Conservation (phyloP, 2,797 vertebrate species). For the Halcyon smyrnensis region DNA sequence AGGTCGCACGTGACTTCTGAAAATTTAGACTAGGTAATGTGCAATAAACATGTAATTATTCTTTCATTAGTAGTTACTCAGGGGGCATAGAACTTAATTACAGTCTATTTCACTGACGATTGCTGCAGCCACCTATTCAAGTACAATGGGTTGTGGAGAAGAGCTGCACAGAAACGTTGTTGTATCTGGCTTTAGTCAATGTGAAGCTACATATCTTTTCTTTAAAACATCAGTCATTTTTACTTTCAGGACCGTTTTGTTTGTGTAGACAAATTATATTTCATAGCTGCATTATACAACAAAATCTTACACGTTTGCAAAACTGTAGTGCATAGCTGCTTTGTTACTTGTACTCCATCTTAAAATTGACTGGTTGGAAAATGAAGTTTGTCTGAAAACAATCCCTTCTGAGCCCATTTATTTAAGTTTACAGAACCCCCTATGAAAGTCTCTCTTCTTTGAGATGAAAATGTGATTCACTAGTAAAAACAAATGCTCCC, state of each 20-base stretch:
- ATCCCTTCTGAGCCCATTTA: conserved; percentile 44
- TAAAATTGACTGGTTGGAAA: conserved; percentile 62
- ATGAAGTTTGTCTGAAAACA: conserved; percentile 66
- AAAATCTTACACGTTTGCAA: conserved; percentile 45
- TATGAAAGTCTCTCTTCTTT: conserved; percentile 7
- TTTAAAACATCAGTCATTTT: conserved; percentile 13
- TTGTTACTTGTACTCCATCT: conserved; percentile 31
- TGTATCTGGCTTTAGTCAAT: not conserved
- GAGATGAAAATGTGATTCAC: conserved; percentile 23
- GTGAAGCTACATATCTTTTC: not conserved
- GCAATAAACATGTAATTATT: not conserved
- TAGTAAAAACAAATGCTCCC: conserved; percentile 35
- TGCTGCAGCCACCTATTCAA: not conserved
- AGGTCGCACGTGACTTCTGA: not conserved
- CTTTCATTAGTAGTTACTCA: not conserved
- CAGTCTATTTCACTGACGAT: not conserved
- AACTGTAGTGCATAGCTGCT: conserved; percentile 37
- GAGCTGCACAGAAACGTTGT: not conserved
- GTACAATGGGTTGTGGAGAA: not conserved
- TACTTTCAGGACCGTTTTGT: conserved; percentile 41
- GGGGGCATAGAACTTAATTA: not conserved
- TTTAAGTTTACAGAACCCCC: conserved; percentile 3
- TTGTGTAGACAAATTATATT: not conserved
- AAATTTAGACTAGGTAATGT: not conserved
- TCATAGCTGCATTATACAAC: conserved; percentile 23